Percentiles rank a stretch among this genome's conserved stretches.
phyloP scores from a whole-genome alignment of 2,888 invertebrate genomes.

The Odontocerum albicorne region DNA sequence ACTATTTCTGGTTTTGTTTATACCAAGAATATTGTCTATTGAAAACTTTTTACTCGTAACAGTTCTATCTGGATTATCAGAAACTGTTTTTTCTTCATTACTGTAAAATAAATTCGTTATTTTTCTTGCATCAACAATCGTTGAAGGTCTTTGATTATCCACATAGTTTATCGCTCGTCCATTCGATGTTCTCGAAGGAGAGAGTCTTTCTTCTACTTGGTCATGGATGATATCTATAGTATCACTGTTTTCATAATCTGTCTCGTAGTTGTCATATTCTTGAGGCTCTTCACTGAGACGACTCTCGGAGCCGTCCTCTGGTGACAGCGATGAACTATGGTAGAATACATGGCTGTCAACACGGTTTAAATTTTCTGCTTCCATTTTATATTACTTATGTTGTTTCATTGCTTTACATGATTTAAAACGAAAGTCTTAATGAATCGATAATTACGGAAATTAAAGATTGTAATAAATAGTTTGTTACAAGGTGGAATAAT shows the following conservation, averaged over 20 bases:
- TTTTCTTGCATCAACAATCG: background rate
- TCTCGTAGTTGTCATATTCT: conserved; percentile 28
- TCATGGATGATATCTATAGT: conserved; percentile 32
- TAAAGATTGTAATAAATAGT: too few species aligned
- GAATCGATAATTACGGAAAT: too few species aligned
- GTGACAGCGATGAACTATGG: conserved; percentile 14
- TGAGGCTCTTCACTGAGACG: conserved; percentile 14
- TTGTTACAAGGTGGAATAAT: too few species aligned
- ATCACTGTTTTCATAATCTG: conserved; percentile 29
- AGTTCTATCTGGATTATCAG: background rate
- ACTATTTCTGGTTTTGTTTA: conserved; percentile 32
- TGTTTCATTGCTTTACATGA: too few species aligned
- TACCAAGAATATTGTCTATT: conserved; percentile 59
- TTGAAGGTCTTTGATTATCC: background rate
- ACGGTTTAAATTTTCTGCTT: background rate
- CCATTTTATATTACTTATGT: too few species aligned
- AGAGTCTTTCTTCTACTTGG: conserved; percentile 12
- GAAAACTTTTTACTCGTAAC: conserved; percentile 54
- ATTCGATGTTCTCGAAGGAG: background rate
- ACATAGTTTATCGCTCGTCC: background rate
- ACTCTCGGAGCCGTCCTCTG: conserved; percentile 29
- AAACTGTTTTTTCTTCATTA: background rate
- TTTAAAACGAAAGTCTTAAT: too few species aligned
- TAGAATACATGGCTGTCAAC: conserved; percentile 3
- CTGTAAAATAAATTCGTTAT: background rate